A percentile compares a stretch with the other conserved stretches of the same genome.
phyloP scores from a whole-genome alignment of 2,888 invertebrate genomes.

The Macaria notata region DNA sequence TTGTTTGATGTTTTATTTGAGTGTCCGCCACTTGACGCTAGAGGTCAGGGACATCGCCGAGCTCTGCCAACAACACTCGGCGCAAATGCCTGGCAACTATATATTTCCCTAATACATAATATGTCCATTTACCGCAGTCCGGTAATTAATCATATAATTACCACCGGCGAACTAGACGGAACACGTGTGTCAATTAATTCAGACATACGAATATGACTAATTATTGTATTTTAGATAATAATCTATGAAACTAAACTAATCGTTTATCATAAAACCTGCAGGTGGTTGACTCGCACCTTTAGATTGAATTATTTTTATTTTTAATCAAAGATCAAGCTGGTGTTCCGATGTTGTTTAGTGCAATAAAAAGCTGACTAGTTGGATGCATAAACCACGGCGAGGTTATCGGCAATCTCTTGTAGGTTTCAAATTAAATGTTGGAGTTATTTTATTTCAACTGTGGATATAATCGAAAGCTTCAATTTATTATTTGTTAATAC shows the following conservation, averaged over 20 bases:
- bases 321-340: slow-evolving; percentile 5
- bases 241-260: slow-evolving; percentile 16
- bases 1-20: slow-evolving; percentile 53
- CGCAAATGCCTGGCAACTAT: too few relatives aligned
- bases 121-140: background rate
- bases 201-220: background rate
- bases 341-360: background rate
- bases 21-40: slow-evolving; percentile 44
- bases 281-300: slow-evolving; percentile 20
- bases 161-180: background rate
- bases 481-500: background rate
- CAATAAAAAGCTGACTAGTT: background rate
- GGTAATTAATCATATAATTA: slow-evolving; percentile 5
- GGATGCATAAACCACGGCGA: slow-evolving; percentile 4
- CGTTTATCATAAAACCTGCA: slow-evolving; percentile 21
- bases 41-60: slow-evolving; percentile 54
- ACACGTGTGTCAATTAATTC: slow-evolving; percentile 15
- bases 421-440: background rate
- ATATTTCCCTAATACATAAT: too few relatives aligned
- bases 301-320: slow-evolving; percentile 3
- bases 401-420: slow-evolving; percentile 3
- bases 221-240: slow-evolving; percentile 8
- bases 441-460: background rate
- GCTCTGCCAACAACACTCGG: slow-evolving; percentile 2
- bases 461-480: background rate